Percentiles rank a stretch among this genome's conserved stretches.
These are phyloP conservation scores for Lepeophtheirus salmonis DNA, from an alignment of 1,140 invertebrate genomes.

Conservation along the genomic window DNA sequence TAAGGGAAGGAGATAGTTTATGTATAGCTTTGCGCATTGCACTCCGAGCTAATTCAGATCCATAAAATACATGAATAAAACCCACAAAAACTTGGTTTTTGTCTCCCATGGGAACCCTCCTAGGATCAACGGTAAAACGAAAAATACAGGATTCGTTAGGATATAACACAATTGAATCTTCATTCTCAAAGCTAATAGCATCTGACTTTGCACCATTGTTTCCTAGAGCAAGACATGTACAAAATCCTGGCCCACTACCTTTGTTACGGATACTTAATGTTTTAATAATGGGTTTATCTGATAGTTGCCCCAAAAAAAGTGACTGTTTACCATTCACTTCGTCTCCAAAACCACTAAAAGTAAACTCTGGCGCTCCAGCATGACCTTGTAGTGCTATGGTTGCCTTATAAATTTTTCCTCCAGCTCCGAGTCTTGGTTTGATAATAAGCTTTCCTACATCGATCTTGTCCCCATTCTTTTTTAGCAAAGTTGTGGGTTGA, in stretches of 20 bases:
- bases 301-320: neutral
- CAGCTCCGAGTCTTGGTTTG: neutral
- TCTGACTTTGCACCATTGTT: neutral
- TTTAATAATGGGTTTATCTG: neutral
- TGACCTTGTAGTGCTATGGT: constrained; percentile 2
- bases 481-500: neutral
- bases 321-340: constrained; percentile 3
- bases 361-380: neutral
- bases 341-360: constrained; percentile 3
- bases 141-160: neutral
- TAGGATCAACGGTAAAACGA: neutral
- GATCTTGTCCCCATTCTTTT: neutral
- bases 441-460: constrained; percentile 1
- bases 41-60: neutral
- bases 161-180: neutral
- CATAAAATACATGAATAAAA: neutral
- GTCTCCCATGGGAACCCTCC: neutral
- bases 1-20: neutral
- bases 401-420: neutral
- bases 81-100: neutral
- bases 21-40: neutral
- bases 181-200: neutral
- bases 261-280: neutral
- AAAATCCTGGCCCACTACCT: neutral
- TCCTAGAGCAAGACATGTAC: neutral